Conservation (phyloP, 2,888 invertebrate species). For the Ariolimax columbianus region DNA sequence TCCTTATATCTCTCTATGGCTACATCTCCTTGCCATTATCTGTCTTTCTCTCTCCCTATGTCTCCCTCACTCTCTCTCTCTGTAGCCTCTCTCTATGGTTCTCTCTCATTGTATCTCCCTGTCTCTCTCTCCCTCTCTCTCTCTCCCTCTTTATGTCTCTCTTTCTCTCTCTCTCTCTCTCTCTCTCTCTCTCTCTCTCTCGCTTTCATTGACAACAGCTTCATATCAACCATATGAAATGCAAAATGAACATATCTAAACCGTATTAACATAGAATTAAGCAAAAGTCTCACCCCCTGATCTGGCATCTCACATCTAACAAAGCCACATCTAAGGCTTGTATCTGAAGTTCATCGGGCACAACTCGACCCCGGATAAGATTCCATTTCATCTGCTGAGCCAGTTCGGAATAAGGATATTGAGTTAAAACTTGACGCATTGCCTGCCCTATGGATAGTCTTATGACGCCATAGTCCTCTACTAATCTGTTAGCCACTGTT, state of each 20-base stretch:
- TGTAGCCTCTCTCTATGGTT: too few relatives aligned
- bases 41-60: too few relatives aligned
- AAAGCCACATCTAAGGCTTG: constrained; percentile 75
- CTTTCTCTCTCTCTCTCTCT: too few relatives aligned
- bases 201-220: too few relatives aligned
- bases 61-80: too few relatives aligned
- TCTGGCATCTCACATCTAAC: constrained; percentile 77
- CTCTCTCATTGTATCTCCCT: too few relatives aligned
- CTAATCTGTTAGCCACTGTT: constrained; percentile 78
- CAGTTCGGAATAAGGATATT: constrained; percentile 74
- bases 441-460: constrained; percentile 78
- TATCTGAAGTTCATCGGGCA: constrained; percentile 77
- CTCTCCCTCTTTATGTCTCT: too few relatives aligned
- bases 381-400: constrained; percentile 68
- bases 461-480: constrained; percentile 76
- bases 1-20: too few relatives aligned
- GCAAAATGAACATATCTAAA: background rate
- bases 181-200: too few relatives aligned
- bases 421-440: constrained; percentile 71
- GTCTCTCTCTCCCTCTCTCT: too few relatives aligned
- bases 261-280: background rate
- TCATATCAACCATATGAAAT: too few relatives aligned
- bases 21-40: too few relatives aligned
- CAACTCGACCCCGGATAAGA: constrained; percentile 72
- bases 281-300: constrained; percentile 73